A percentile compares a stretch with the other conserved stretches of the same genome.
Evolutionary conservation across 2,888 invertebrate genomes (phyloP).

Genomic region (Priocnemis perturbator): DNA sequence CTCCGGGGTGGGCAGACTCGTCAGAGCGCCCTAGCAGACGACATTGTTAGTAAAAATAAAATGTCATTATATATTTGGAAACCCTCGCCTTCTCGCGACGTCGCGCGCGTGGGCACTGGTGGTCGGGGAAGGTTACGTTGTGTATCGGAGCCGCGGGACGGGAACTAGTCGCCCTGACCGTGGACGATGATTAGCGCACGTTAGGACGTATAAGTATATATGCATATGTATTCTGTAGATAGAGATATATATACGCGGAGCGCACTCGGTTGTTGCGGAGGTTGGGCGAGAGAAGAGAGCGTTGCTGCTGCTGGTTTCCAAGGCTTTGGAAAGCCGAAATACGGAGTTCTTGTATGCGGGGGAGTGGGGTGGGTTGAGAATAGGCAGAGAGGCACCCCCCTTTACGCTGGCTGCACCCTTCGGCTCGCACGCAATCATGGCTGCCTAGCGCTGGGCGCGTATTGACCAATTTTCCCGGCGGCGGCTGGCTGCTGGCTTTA

Average conservation of each 20-base stretch:
- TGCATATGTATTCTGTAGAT: too few species aligned
- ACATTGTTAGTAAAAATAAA: constrained; percentile 71
- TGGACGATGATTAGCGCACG: constrained; percentile 12
- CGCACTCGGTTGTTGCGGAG: too few species aligned
- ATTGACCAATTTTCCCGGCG: constrained; percentile 60
- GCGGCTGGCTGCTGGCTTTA: constrained; percentile 41
- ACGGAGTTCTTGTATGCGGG: too few species aligned
- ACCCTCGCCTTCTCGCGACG: constrained; percentile 28
- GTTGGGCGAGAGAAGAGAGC: too few species aligned
- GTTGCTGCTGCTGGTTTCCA: too few species aligned
- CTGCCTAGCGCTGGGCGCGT: constrained; percentile 69
- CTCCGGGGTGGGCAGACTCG: constrained; percentile 19
- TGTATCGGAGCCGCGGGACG: not conserved
- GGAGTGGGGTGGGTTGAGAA: constrained; percentile 10
- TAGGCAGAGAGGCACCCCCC: constrained; percentile 29
- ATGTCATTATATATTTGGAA: constrained; percentile 68
- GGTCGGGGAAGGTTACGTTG: constrained; percentile 11
- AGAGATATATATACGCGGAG: too few species aligned
- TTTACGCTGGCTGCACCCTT: constrained; percentile 61
- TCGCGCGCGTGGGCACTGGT: constrained; percentile 38
- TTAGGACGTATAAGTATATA: too few species aligned
- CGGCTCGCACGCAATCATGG: constrained; percentile 70
- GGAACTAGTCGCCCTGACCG: constrained; percentile 4
- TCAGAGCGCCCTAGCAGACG: constrained; percentile 61
- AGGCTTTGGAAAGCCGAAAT: too few species aligned